Evolutionary conservation across 64 coral and sea anemone genomes (phyloP), one percentile per base, ranked within the genome.

Genomic region (Porites lutea): DNA sequence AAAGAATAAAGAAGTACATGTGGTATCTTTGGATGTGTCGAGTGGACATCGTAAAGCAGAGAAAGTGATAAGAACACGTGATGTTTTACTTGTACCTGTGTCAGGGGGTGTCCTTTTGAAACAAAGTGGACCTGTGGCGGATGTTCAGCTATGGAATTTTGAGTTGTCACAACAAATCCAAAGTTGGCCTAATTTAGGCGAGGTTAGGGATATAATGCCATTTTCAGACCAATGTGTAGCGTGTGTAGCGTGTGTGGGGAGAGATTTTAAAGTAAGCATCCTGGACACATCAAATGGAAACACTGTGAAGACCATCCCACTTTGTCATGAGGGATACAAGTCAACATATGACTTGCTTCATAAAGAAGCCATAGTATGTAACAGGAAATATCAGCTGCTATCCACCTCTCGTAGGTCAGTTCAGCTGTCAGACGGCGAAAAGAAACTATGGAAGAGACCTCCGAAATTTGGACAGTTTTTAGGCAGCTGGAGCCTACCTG

Each of bases 301-400:
- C 4, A 62, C 63, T 16, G 37, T 82, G 59, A 63, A 58, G 37
- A 82, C 44, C 3, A 65, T 82, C 19, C 16, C 51, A 23, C 19
- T 14, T 57, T 12, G 54, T 6, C 54, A 57, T 6, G 54, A 57
- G 12, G 54, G 54, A 4, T 12, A 4, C 54, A 2, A 6, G 54
- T 57, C 54, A 57, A 57, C 54, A 12, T 6, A 57, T 57, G n/a
- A 8, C n/a, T n/a, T n/a, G n/a, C 2, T 4, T 9, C 7, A 65
- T 65, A 20, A 18, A 8, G 5, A 1, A 14, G 15, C 61, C 65
- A 10, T 65, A 7, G 79, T 57, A 48, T 82, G 79, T 48, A 82
- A 82, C 27, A 82, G 59, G 65, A 82, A 82, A 82, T 65, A 3
- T 15, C 23, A 82, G 13, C 2, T 82, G 23, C 1, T 82, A 82